These are phyloP conservation scores for Xenopus petersii DNA, from an alignment of 2,797 vertebrate species.

Conservation along the genomic window DNA sequence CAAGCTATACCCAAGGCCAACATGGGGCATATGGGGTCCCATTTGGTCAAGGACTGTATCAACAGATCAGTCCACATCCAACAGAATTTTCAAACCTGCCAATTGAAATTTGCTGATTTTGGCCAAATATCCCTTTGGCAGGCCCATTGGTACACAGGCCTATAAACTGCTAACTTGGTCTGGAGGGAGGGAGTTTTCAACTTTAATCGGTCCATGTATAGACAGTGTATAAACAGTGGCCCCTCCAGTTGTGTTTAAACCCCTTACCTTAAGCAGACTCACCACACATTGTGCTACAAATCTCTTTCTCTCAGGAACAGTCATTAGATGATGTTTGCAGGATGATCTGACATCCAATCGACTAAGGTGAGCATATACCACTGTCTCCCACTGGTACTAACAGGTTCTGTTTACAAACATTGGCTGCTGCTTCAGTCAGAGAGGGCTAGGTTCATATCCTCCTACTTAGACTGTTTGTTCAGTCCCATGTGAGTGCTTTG, in stretches of 20 bases:
- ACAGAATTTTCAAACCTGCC: no score
- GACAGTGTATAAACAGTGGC: constrained; percentile 40
- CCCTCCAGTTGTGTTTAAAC: constrained; percentile 53
- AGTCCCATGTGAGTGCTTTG: constrained; percentile 63
- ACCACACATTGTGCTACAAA: constrained; percentile 55
- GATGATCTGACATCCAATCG: constrained; percentile 83
- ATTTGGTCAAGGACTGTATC: no score
- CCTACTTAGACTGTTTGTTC: constrained; percentile 71
- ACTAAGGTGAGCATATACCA: constrained; percentile 67
- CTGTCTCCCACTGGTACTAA: constrained; percentile 63
- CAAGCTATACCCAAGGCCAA: no score
- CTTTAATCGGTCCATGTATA: no score
- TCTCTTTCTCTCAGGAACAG: constrained; percentile 57
- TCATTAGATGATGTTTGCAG: constrained; percentile 77
- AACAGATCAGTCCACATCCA: no score
- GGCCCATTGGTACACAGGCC: no score
- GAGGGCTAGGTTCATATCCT: constrained; percentile 59
- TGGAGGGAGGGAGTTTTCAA: no score
- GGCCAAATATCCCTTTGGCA: no score
- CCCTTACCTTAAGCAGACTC: constrained; percentile 59
- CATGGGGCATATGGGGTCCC: no score
- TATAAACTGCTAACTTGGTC: no score
- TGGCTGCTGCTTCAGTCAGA: constrained; percentile 63
- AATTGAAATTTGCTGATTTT: no score
- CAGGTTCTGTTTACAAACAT: constrained; percentile 78